Percentiles rank a stretch among this genome's conserved stretches.
These are phyloP conservation scores for Mycalesis mineus DNA, from an alignment of 2,888 invertebrate genomes.

Conservation along the genomic window DNA sequence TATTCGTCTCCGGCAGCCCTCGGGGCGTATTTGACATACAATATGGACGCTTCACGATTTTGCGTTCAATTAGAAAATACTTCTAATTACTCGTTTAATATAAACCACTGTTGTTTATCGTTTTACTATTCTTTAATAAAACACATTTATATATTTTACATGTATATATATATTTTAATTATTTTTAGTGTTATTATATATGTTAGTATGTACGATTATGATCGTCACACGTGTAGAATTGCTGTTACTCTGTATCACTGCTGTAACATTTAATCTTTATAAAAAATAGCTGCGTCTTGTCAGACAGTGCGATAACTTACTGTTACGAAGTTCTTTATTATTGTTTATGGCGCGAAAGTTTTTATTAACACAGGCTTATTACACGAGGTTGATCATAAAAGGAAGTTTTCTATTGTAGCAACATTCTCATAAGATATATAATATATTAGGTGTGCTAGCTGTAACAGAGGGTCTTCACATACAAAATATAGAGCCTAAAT, in stretches of 20 bases:
- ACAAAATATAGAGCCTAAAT: neutral
- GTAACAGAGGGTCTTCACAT: neutral
- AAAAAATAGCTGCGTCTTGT: constrained; percentile 39
- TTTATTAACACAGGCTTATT: constrained; percentile 7
- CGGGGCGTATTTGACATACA: too few relatives aligned
- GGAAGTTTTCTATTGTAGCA: neutral
- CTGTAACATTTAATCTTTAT: constrained; percentile 46
- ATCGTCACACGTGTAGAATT: too few relatives aligned
- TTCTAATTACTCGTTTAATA: too few relatives aligned
- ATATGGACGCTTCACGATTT: too few relatives aligned
- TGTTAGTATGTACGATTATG: too few relatives aligned
- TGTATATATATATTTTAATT: too few relatives aligned
- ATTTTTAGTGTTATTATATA: too few relatives aligned
- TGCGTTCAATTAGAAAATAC: too few relatives aligned
- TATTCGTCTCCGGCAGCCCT: too few relatives aligned
- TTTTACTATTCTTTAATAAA: too few relatives aligned
- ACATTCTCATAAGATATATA: neutral
- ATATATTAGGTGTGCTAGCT: neutral
- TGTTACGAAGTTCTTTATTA: constrained; percentile 17
- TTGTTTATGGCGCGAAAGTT: constrained; percentile 11
- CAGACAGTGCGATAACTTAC: constrained; percentile 15
- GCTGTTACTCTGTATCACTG: neutral
- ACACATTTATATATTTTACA: too few relatives aligned
- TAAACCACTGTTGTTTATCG: too few relatives aligned
- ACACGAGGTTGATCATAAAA: neutral